Conservation (phyloP, 2,797 vertebrate species). For the Tokudaia muenninki region DNA sequence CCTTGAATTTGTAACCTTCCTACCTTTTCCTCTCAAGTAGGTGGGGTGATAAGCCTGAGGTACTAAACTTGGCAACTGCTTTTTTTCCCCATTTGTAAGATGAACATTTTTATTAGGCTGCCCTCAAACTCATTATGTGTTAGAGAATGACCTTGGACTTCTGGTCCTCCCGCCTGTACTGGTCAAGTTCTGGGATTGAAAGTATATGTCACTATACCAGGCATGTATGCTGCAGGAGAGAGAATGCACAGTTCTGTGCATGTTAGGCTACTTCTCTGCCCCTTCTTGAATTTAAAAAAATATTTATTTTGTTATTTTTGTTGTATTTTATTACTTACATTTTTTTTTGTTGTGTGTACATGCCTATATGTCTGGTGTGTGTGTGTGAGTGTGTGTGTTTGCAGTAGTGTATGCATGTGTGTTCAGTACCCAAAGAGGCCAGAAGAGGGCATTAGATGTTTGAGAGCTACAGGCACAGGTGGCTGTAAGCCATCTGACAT, state of each 20-base stretch:
- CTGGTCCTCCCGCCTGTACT: background rate
- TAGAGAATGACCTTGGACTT: background rate
- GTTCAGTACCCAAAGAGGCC: background rate
- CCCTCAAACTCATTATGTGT: background rate
- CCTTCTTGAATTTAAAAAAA: background rate
- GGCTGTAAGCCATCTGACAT: background rate
- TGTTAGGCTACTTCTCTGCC: background rate
- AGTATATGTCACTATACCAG: background rate
- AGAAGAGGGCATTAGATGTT: background rate
- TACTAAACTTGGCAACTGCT: background rate
- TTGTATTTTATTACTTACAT: background rate
- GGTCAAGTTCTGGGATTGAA: background rate
- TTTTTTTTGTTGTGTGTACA: background rate
- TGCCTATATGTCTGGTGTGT: background rate
- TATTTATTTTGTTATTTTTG: background rate
- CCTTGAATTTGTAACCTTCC: background rate
- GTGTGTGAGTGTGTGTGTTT: background rate
- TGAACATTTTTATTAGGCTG: background rate
- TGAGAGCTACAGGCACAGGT: background rate
- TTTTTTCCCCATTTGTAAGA: background rate
- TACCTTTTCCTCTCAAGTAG: background rate
- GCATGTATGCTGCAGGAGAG: too few species aligned
- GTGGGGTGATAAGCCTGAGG: background rate
- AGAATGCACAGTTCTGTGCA: background rate
- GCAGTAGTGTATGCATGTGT: background rate